phyloP scores from a whole-genome alignment of 2,113 vertebrate species.

The Indicator maculatus region DNA sequence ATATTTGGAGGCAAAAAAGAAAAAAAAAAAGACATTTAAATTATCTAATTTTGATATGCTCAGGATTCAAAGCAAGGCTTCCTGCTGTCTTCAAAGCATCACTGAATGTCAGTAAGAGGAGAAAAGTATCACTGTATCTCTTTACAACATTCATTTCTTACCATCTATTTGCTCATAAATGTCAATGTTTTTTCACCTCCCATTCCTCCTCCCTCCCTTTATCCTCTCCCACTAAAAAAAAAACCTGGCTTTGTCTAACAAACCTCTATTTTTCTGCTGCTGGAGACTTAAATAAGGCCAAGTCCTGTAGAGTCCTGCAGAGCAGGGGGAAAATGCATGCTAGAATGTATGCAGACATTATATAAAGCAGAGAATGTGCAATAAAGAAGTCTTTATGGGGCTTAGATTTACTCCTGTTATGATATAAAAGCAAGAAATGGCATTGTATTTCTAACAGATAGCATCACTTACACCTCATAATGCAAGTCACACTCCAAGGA shows the following conservation, averaged over 20 bases:
- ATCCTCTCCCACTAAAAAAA: neutral
- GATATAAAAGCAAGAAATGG: slow-evolving; percentile 37
- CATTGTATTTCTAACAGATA: slow-evolving; percentile 37
- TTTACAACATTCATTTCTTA: slow-evolving; percentile 19
- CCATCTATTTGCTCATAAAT: slow-evolving; percentile 23
- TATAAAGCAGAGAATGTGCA: neutral
- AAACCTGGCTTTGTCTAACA: neutral
- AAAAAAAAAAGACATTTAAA: neutral
- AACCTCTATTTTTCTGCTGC: neutral
- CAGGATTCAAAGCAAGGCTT: slow-evolving; percentile 51
- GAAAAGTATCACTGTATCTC: neutral
- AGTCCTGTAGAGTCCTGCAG: slow-evolving; percentile 11
- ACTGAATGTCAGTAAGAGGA: slow-evolving; percentile 27
- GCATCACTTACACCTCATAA: slow-evolving; percentile 36
- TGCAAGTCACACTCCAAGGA: slow-evolving; percentile 32
- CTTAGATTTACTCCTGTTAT: slow-evolving; percentile 51
- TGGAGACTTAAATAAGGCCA: slow-evolving; percentile 38
- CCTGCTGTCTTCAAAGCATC: slow-evolving; percentile 64
- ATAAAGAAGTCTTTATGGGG: slow-evolving; percentile 24
- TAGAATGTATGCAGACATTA: neutral
- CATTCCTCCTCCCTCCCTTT: neutral
- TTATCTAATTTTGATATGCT: slow-evolving; percentile 62
- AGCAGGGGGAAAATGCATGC: neutral
- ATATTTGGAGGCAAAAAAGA: slow-evolving; percentile 56
- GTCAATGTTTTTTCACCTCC: slow-evolving; percentile 11